Evolutionary conservation across 1,140 invertebrate genomes (phyloP), one percentile per base, ranked within the genome.

Genomic region (Bradysia coprophila): DNA sequence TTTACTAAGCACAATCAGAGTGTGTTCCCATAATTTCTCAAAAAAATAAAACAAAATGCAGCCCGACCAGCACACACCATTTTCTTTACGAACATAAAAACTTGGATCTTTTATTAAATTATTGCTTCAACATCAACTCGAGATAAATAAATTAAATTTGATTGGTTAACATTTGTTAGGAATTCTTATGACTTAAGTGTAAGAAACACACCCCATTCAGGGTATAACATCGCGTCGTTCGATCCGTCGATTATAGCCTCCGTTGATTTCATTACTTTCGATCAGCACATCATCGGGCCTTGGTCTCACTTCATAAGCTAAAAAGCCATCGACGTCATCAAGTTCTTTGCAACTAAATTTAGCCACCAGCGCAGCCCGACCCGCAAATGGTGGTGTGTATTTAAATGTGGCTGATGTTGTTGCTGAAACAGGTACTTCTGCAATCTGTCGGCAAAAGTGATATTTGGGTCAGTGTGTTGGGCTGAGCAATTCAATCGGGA

Each of bases 341-440:
- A 91, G 63, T 57, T 90, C 80, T 45, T 76, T 80, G 4, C 79
- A 85, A 34, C 67, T 69, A 56, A 91, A 91, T 54, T 87, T 89
- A 1, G 76, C 81, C 21, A 76, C 70, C 44, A 91, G 73, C 3
- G 81, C 81, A 45, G 76, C 74, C 16, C 73, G 71, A 1, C 86
- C 87, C 1, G 69, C 67, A 51, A 73, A 70, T 1, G 69, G 72
- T 3, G 86, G 83, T 0, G 65, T 73, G 48, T 88, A 67, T 44
- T 74, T 75, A 46, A 87, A 84, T 4, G 69, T 64, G 3, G 75
- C 77, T 39, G 67, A 68, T 0, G 76, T 79, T 11, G 70, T 68
- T 20, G 67, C 73, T 0, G 72, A 71, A 0, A 76, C 69, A 1
- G 69, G 64, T 2, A 86, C 72, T 38, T 61, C 59, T 2, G 49